phyloP scores from a whole-genome alignment of 2,113 vertebrate genomes.

The Cochlearius cochlearius region DNA sequence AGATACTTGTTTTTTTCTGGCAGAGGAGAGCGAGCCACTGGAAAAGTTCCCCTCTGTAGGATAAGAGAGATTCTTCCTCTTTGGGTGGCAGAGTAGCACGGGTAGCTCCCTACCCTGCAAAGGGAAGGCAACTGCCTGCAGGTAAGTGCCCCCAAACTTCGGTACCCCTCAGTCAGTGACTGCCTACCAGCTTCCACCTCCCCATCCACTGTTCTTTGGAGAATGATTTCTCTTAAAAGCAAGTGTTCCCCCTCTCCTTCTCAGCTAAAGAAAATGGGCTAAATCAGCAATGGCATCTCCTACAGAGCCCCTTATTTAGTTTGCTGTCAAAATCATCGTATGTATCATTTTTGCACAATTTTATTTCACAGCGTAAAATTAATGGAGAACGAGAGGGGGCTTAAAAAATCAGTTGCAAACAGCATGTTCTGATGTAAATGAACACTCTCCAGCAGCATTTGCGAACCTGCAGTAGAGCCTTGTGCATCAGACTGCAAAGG shows the following conservation, averaged over 20 bases:
- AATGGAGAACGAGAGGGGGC: not conserved
- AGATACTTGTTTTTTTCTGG: not conserved
- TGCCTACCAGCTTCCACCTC: not conserved
- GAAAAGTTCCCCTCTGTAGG: not conserved
- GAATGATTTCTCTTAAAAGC: not conserved
- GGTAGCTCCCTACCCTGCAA: not conserved
- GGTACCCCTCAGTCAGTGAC: not conserved
- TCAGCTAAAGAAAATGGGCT: not conserved
- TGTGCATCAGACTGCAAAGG: not conserved
- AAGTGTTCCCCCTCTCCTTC: not conserved
- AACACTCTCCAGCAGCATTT: not conserved
- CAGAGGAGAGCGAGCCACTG: not conserved
- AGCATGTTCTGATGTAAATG: slow-evolving; percentile 16
- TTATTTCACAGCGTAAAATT: slow-evolving; percentile 18
- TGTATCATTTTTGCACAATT: not conserved
- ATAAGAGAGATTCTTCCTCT: not conserved
- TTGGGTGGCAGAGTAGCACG: not conserved
- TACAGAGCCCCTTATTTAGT: not conserved
- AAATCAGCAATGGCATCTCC: not conserved
- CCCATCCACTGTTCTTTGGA: not conserved
- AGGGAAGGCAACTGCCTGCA: not conserved
- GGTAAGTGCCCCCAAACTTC: not conserved
- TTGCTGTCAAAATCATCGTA: not conserved
- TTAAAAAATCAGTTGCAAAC: slow-evolving; percentile 15
- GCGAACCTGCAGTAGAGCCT: not conserved